Percentiles rank a stretch among this genome's conserved stretches.
Evolutionary conservation across 2,888 invertebrate genomes (phyloP).

Genomic region (Rotaria socialis): DNA sequence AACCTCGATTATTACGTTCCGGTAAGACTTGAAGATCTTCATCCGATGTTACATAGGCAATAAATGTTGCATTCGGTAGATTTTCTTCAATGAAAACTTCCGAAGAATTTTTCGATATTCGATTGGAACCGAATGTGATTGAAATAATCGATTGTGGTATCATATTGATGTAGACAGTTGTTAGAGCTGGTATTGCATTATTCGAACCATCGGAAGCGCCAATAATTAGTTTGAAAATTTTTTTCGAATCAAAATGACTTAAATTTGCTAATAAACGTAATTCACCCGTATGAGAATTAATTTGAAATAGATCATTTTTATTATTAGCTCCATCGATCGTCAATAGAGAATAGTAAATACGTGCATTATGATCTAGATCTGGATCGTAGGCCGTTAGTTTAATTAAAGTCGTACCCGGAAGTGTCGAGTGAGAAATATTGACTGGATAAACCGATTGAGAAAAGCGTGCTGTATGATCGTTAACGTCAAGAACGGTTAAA

Average conservation of each 20-base stretch:
- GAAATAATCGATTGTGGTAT: neutral
- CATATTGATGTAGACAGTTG: neutral
- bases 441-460: constrained; percentile 22
- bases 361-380: constrained; percentile 16
- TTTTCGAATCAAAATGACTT: neutral
- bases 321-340: neutral
- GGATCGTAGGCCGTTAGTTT: neutral
- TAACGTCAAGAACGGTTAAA: neutral
- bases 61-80: constrained; percentile 34
- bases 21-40: neutral
- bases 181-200: neutral
- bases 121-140: constrained; percentile 35
- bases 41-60: constrained; percentile 7
- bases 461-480: neutral
- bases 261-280: neutral
- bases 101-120: neutral
- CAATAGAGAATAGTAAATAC: neutral
- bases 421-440: neutral
- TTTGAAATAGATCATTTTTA: neutral
- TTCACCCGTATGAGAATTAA: constrained; percentile 15
- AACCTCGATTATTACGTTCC: neutral
- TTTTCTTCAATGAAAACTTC: constrained; percentile 28
- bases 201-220: neutral
- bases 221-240: constrained; percentile 1
- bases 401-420: neutral